Evolutionary conservation across 2,113 vertebrate species (phyloP), one percentile per base, ranked within the genome.

Genomic region (Catagonus wagneri): DNA sequence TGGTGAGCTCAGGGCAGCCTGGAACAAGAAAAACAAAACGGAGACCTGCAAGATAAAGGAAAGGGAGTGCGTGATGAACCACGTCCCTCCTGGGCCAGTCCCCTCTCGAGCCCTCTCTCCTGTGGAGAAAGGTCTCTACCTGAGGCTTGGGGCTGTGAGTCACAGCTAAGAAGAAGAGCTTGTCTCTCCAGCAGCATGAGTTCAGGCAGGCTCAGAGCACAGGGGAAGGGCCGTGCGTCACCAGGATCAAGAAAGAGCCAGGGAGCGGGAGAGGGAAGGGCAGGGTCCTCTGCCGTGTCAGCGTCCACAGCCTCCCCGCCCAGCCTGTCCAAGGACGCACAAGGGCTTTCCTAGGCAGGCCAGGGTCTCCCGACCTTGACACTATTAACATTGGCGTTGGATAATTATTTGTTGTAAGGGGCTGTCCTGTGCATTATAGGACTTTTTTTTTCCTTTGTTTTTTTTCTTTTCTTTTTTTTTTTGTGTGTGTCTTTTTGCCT

Each of bases 221-320:
- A 60, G 14, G 50, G 58, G 65, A 66, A 84, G 63, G 63, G 7
- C 68, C 7, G 1, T 92, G 93, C 93, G 83, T 98, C 90, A 93
- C 92, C 4, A 23, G 1, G 32, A 89, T 50, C 36, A 25, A 66
- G 76, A 66, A 89, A 44, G 44, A 61, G 36, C 23, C 36, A 22
- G 9, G 44, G 20, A 19, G 50, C 50, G 23, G 32, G 63, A 29
- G 17, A 63, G 19, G 9, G 56, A 11, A 5, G 20, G 60, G 19
- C 27, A 36, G 44, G 9, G 10, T 74, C 25, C 7, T 50, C 29
- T 23, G 27, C 5, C 58, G 25, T 23, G n/a, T 85, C 92, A 44
- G 27, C 3, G 1, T 34, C 83, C 14, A 56, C 66, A 10, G 4
- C 23, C 86, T 32, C 60, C 34, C 34, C 83, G 83, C 27, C 29